These are phyloP conservation scores for Periparus ater DNA, from an alignment of 2,797 vertebrate genomes.

Conservation along the genomic window DNA sequence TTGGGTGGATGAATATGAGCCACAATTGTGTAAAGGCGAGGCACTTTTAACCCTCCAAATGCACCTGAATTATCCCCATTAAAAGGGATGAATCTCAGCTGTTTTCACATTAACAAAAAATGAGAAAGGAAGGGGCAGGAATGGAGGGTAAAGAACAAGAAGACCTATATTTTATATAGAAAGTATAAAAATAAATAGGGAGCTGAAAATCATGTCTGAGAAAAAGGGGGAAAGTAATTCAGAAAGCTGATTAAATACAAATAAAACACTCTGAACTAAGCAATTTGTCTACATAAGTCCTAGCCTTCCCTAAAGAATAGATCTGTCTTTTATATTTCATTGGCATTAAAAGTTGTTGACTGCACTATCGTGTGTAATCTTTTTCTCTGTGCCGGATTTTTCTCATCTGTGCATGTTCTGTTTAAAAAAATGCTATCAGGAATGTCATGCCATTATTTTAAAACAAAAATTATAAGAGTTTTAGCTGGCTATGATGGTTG, in stretches of 20 bases:
- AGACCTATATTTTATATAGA: background rate
- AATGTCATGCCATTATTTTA: constrained; percentile 2
- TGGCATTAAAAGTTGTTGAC: constrained; percentile 33
- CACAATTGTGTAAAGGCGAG: background rate
- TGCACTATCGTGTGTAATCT: background rate
- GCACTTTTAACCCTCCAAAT: background rate
- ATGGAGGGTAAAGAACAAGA: background rate
- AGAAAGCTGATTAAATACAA: constrained; percentile 30
- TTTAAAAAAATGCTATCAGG: constrained; percentile 51
- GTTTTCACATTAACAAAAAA: background rate
- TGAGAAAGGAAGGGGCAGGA: background rate
- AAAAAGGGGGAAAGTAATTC: background rate
- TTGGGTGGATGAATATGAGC: background rate
- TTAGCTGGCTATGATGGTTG: background rate
- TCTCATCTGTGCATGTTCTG: constrained; percentile 50
- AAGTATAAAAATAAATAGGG: constrained; percentile 20
- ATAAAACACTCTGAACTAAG: constrained; percentile 38
- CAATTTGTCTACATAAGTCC: background rate
- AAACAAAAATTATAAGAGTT: constrained; percentile 46
- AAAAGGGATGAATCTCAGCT: background rate
- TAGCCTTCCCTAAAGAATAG: constrained; percentile 12
- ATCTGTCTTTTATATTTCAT: constrained; percentile 13
- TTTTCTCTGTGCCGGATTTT: constrained; percentile 34
- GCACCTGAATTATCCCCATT: background rate
- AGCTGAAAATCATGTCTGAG: background rate